Evolutionary conservation across 2,888 invertebrate genomes (phyloP).

Genomic region (Dryobota labecula): DNA sequence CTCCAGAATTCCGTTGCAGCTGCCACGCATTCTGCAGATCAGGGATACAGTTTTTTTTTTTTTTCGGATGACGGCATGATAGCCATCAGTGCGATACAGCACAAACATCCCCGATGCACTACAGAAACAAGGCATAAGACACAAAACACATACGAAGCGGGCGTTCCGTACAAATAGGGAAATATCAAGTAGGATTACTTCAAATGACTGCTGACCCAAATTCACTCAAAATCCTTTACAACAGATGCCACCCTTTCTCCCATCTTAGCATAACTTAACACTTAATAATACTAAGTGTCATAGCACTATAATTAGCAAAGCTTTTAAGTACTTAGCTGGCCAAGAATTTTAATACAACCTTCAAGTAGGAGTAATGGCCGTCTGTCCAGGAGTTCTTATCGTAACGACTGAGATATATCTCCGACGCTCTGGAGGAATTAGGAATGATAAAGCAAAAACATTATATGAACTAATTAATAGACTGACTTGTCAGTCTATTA

Average conservation of each 20-base stretch:
- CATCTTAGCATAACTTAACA: conserved; percentile 14
- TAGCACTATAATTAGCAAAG: conserved; percentile 48
- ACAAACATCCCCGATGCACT: no score
- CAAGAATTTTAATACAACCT: conserved; percentile 53
- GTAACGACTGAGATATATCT: conserved; percentile 37
- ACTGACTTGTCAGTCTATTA: not conserved
- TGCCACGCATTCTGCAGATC: no score
- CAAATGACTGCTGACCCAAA: not conserved
- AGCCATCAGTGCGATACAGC: no score
- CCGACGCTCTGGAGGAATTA: not conserved
- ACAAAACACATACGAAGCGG: not conserved
- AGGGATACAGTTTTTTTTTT: no score
- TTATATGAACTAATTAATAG: not conserved
- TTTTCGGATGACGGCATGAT: no score
- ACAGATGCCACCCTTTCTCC: conserved; percentile 2
- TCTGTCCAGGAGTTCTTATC: conserved; percentile 35
- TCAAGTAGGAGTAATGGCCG: conserved; percentile 35
- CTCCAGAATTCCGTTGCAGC: no score
- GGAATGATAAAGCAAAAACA: conserved; percentile 17
- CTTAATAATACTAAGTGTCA: conserved; percentile 39
- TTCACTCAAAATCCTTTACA: not conserved
- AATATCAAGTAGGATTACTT: not conserved
- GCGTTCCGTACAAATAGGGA: not conserved
- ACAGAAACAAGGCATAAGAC: no score
- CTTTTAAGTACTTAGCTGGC: conserved; percentile 44